Base-by-base conservation (phyloP, 37 sponge, comb jelly and placozoan genomes). In the Chondrosia reniformis region DNA sequence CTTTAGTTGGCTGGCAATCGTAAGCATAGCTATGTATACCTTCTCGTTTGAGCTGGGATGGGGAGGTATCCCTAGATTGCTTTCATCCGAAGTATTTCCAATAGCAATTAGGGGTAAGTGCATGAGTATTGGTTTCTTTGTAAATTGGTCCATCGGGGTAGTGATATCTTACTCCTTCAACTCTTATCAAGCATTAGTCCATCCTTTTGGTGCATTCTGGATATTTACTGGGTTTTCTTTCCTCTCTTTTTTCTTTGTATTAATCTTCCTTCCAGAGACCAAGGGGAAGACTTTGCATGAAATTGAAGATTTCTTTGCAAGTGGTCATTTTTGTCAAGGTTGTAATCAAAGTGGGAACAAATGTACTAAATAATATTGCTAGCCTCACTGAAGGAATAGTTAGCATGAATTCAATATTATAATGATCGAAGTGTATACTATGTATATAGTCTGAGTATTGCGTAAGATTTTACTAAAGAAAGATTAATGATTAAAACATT, bases 231-330 rank as follows among this genome's bases (percentile, higher is more conserved):
- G 82, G 9, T 17, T 94, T 41, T 80, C 73, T 54, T 30, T 87
- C 0, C 12, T 80, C 0, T 49, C 85, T 22, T 63, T 89, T 24
- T 19, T 88, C 12, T 90, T 93, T 62, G 92, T 96, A 15, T 2
- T 88, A 8, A 21, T 90, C 15, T 85, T 96, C 43, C 74, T 93
- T 0, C 97, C 97, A 0, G 97, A 96, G 72, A 91, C 91, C 15
- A 96, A 93, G 63, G 91, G 94, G n/a, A 85, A 76, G 45, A 79
- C 81, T 1, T 66, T 96, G 38, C 89, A 96, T 40, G 89, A 93
- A 57, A 93, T 96, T 76, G 88, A 96, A 45, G 73, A 80, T 10
- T 72, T 63, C 22, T 84, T 89, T 61, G 77, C 72, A 4, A 44
- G 72, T 9, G 24, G 19, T 43, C 72, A 69, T 6, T 19, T 41